Conservation (phyloP, 2,797 vertebrate species). For the Columba guinea region DNA sequence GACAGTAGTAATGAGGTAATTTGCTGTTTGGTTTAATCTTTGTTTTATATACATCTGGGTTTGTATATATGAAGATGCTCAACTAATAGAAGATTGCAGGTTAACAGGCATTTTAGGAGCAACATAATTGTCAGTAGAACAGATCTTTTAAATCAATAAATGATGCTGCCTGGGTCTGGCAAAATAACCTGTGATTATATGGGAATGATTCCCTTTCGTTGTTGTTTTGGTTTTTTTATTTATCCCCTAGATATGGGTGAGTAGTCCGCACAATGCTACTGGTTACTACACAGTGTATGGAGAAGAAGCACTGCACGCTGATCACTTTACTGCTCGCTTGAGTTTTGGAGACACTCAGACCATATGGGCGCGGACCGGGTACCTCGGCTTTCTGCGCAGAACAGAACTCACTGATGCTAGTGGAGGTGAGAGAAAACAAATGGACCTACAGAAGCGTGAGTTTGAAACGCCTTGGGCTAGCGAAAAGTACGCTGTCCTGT, state of each 20-base stretch:
- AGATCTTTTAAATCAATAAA: neutral
- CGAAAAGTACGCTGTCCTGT: neutral
- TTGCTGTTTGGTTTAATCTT: neutral
- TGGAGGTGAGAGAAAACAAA: slow-evolving; percentile 81
- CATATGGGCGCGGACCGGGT: slow-evolving; percentile 92
- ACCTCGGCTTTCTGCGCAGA: slow-evolving; percentile 94
- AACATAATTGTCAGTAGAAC: neutral
- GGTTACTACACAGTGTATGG: slow-evolving; percentile 96
- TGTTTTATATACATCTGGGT: neutral
- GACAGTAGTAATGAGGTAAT: neutral
- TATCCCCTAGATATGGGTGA: slow-evolving; percentile 89
- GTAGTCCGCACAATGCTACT: slow-evolving; percentile 93
- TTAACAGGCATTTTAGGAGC: neutral
- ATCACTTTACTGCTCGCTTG: slow-evolving; percentile 93
- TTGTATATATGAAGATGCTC: neutral
- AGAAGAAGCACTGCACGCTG: slow-evolving; percentile 91
- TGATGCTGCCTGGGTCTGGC: neutral
- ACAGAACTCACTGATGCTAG: slow-evolving; percentile 95
- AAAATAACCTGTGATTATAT: neutral
- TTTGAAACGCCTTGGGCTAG: neutral
- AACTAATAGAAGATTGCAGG: neutral
- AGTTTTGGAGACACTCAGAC: slow-evolving; percentile 97
- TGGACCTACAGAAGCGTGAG: no score
- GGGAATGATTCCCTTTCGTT: neutral
- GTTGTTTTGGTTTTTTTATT: neutral